A percentile compares a stretch with the other conserved stretches of the same genome.
phyloP scores from a whole-genome alignment of 2,888 invertebrate genomes.

The Halocaridina rubra region DNA sequence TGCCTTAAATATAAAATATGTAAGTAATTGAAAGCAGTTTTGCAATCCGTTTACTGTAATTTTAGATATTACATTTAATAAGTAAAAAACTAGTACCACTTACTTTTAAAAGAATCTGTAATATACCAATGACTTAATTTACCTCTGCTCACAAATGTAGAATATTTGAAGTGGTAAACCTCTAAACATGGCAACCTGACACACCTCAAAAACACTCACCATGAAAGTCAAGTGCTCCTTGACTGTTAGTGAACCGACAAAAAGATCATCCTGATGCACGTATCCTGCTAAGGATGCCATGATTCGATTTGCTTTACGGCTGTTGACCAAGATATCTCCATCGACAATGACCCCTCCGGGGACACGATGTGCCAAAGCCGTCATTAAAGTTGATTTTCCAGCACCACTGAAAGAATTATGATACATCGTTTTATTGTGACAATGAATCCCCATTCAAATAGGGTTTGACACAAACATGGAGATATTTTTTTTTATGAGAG shows the following conservation, averaged over 20 bases:
- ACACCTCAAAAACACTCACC: conserved; percentile 71
- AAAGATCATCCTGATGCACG: conserved; percentile 92
- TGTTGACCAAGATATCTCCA: conserved; percentile 85
- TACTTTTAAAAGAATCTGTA: neutral
- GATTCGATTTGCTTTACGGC: conserved; percentile 77
- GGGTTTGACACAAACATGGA: too few relatives aligned
- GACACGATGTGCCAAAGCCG: conserved; percentile 82
- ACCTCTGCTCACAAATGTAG: neutral
- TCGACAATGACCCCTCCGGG: conserved; percentile 80
- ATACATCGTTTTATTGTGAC: too few relatives aligned
- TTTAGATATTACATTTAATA: neutral
- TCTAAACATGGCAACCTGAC: neutral
- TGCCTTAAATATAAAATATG: too few relatives aligned
- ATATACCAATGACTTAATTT: neutral
- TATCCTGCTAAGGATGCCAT: conserved; percentile 84
- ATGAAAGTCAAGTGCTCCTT: conserved; percentile 88
- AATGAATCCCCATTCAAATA: too few relatives aligned
- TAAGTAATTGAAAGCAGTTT: too few relatives aligned
- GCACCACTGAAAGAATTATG: too few relatives aligned
- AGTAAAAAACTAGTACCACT: neutral
- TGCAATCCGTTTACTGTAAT: too few relatives aligned
- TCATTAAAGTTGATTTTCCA: conserved; percentile 90
- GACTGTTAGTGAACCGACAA: conserved; percentile 86
- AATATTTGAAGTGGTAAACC: neutral
- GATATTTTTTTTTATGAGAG: too few relatives aligned